These are phyloP conservation scores for Acridotheres tristis DNA, from an alignment of 2,797 vertebrate species.

Conservation along the genomic window DNA sequence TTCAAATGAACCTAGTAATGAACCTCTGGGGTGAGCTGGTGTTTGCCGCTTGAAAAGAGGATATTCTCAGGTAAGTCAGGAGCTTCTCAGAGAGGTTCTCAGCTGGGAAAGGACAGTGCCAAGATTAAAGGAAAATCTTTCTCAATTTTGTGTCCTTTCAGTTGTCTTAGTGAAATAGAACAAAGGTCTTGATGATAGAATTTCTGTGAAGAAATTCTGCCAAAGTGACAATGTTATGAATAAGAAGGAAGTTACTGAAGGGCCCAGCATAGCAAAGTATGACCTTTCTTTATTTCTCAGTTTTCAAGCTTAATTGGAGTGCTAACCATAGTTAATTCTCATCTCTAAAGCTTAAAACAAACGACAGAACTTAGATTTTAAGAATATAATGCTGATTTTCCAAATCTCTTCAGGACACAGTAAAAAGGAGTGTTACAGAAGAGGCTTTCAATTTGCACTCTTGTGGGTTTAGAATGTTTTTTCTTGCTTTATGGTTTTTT, in stretches of 20 bases:
- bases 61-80: neutral
- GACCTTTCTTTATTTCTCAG: neutral
- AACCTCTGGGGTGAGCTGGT: neutral
- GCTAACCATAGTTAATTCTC: neutral
- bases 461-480: neutral
- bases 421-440: neutral
- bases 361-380: neutral
- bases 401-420: neutral
- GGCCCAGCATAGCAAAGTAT: neutral
- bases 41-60: neutral
- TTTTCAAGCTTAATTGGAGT: neutral
- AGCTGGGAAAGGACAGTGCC: neutral
- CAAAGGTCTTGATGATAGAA: neutral
- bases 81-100: neutral
- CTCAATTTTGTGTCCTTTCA: neutral
- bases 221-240: neutral
- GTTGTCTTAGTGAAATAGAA: neutral
- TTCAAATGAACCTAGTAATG: neutral
- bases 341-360: neutral
- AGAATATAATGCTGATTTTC: neutral
- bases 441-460: neutral
- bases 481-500: neutral
- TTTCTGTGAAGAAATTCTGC: neutral
- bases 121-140: neutral
- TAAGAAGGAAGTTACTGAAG: neutral